phyloP scores from a whole-genome alignment of 37 sponge, comb jelly and placozoan species.

The Dysidea cf. avara region DNA sequence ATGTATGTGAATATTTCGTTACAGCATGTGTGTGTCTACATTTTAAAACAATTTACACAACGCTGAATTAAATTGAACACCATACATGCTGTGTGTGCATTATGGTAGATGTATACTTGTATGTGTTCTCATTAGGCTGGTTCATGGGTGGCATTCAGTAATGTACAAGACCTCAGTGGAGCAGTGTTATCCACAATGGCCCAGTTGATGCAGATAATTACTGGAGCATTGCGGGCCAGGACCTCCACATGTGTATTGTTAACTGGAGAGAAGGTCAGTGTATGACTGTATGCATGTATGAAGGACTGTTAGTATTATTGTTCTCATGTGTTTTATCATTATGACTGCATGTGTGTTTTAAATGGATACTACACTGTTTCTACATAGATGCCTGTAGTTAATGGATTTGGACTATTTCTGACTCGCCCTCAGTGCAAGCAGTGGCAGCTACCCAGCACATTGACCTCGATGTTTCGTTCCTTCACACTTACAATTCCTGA shows the following conservation, averaged over 20 bases:
- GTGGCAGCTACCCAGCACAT: slow-evolving; percentile 55
- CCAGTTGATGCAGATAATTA: slow-evolving; percentile 56
- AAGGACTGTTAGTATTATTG: neutral
- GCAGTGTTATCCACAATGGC: slow-evolving; percentile 54
- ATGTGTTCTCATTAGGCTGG: slow-evolving; percentile 41
- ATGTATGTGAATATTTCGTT: too few species aligned
- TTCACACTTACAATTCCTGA: slow-evolving; percentile 69
- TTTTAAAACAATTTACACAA: too few species aligned
- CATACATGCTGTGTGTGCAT: neutral
- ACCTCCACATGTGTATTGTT: slow-evolving; percentile 11
- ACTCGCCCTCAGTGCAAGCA: slow-evolving; percentile 15
- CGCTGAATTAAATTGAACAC: too few species aligned
- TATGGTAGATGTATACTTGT: neutral
- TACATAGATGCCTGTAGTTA: slow-evolving; percentile 17
- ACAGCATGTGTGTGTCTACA: too few species aligned
- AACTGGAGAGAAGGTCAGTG: slow-evolving; percentile 57
- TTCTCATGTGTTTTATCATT: neutral
- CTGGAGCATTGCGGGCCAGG: slow-evolving; percentile 38
- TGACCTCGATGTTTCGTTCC: slow-evolving; percentile 61
- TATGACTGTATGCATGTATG: neutral
- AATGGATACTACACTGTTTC: neutral
- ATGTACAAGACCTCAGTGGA: slow-evolving; percentile 31
- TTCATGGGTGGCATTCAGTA: slow-evolving; percentile 72
- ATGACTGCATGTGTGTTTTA: neutral
- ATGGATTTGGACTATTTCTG: slow-evolving; percentile 31